Evolutionary conservation across 2,113 vertebrate species (phyloP).

Genomic region (Felis chaus): DNA sequence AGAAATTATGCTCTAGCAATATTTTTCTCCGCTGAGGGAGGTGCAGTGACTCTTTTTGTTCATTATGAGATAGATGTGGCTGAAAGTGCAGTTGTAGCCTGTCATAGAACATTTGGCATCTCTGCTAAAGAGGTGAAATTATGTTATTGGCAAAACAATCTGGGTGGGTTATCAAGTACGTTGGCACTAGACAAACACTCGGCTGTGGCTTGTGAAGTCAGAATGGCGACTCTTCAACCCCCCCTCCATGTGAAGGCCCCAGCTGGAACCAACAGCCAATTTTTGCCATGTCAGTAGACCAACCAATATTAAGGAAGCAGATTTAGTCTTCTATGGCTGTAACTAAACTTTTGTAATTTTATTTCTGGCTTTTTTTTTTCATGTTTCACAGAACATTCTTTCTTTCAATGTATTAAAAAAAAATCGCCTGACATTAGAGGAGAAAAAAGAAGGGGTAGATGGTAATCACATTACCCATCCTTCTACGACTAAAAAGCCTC

Average conservation of each 20-base stretch:
- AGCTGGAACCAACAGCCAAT: not conserved
- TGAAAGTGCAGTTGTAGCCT: not conserved
- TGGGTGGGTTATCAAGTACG: not conserved
- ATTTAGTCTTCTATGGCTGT: not conserved
- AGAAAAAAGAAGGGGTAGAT: not conserved
- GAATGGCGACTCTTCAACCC: not conserved
- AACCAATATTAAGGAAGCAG: not conserved
- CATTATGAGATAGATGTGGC: constrained; percentile 3
- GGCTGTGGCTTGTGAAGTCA: not conserved
- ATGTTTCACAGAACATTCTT: not conserved
- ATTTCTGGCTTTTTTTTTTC: constrained; percentile 23
- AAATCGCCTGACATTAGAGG: not conserved
- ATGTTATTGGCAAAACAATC: constrained; percentile 16
- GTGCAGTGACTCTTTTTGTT: not conserved
- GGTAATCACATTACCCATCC: not conserved
- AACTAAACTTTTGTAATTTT: not conserved
- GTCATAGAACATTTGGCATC: constrained; percentile 18
- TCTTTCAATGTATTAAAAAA: constrained; percentile 31
- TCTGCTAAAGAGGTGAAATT: constrained; percentile 55
- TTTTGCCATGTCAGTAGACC: not conserved
- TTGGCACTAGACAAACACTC: not conserved
- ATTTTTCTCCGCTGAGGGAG: constrained; percentile 32
- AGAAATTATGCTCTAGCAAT: not conserved
- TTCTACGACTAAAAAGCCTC: not conserved
- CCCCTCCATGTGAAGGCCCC: not conserved